A percentile compares a stretch with the other conserved stretches of the same genome.
Evolutionary conservation across 2,888 invertebrate genomes (phyloP).

Genomic region (Spatulosminthurus flaviceps): DNA sequence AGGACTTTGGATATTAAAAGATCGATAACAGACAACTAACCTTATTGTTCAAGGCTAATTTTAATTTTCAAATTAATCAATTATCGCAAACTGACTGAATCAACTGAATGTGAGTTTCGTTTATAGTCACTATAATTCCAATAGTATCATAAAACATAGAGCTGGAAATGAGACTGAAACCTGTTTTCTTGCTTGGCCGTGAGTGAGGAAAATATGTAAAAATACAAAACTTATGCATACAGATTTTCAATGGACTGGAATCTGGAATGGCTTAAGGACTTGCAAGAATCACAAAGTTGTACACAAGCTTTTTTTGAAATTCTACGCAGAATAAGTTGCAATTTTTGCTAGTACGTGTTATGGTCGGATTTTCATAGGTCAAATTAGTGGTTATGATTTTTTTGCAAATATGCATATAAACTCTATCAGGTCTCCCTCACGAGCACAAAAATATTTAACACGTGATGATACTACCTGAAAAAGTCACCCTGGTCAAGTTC

Average conservation of each 20-base stretch:
- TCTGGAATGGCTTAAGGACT: background rate
- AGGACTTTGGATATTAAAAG: too few species aligned
- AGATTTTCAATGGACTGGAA: too few species aligned
- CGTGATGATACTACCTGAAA: background rate
- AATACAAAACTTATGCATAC: background rate
- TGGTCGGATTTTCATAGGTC: background rate
- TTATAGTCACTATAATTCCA: too few species aligned
- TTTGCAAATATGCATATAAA: background rate
- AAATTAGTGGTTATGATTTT: background rate
- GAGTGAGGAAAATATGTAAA: background rate
- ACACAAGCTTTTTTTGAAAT: background rate
- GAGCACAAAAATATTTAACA: background rate
- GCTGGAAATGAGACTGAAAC: background rate
- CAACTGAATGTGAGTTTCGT: too few species aligned
- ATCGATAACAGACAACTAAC: too few species aligned
- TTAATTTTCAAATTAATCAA: too few species aligned
- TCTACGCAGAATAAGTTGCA: background rate
- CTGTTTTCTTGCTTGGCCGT: slow-evolving; percentile 1
- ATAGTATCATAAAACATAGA: too few species aligned
- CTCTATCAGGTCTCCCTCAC: background rate
- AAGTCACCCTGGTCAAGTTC: background rate
- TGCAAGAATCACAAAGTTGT: background rate
- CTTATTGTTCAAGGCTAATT: background rate
- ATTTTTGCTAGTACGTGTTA: background rate
- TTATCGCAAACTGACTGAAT: too few species aligned